Evolutionary conservation across 2,888 invertebrate species (phyloP).

Genomic region (Buathra laborator): DNA sequence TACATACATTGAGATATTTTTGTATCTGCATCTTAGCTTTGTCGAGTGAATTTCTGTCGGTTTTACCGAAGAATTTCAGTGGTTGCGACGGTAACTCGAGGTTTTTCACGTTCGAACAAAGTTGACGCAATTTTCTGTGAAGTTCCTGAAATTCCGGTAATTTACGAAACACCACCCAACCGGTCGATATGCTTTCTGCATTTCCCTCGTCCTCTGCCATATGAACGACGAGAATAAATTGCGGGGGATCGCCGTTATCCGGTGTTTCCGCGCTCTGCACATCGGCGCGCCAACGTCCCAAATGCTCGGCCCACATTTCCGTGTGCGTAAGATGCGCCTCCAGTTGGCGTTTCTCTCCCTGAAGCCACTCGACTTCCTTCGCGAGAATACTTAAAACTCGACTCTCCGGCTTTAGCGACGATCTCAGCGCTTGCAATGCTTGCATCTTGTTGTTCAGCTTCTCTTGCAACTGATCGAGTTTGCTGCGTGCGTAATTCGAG

Average conservation of each 20-base stretch:
- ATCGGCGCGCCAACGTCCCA: conserved; percentile 94
- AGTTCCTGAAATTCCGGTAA: conserved; percentile 90
- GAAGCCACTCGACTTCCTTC: conserved; percentile 93
- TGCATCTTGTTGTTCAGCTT: conserved; percentile 93
- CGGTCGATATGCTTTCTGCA: conserved; percentile 88
- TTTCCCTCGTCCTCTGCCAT: conserved; percentile 89
- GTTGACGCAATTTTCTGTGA: conserved; percentile 93
- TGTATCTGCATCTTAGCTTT: conserved; percentile 94
- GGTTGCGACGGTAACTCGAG: conserved; percentile 94
- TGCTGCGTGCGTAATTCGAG: conserved; percentile 92
- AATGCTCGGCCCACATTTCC: conserved; percentile 95
- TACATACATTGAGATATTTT: conserved; percentile 93
- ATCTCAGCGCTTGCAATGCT: conserved; percentile 93
- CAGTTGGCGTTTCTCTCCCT: conserved; percentile 92
- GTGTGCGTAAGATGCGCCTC: conserved; percentile 95
- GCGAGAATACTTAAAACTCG: conserved; percentile 92
- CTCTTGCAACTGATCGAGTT: conserved; percentile 93
- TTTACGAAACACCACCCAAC: conserved; percentile 89
- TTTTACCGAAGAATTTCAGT: conserved; percentile 94
- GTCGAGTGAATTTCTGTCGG: conserved; percentile 92
- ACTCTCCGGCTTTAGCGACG: conserved; percentile 94
- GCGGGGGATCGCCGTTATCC: conserved; percentile 89
- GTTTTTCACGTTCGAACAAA: conserved; percentile 93
- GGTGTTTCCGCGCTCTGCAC: conserved; percentile 92
- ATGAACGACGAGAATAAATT: conserved; percentile 93